Percentiles rank a stretch among this genome's conserved stretches.
phyloP scores from a whole-genome alignment of 2,888 invertebrate genomes.

The Halictus ligatus region DNA sequence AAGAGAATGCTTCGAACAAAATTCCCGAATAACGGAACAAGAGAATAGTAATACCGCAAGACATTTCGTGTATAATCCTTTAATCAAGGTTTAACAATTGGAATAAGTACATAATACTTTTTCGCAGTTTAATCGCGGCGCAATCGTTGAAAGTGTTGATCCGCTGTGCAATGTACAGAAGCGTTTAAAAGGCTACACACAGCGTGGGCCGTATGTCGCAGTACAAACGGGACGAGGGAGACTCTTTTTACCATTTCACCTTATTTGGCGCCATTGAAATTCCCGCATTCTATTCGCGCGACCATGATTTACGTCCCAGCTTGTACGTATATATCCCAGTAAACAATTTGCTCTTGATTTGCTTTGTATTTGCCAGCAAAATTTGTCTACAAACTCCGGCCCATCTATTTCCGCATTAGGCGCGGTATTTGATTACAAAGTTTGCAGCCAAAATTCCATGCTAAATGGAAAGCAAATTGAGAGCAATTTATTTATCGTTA shows the following conservation, averaged over 20 bases:
- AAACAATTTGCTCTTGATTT: too few relatives aligned
- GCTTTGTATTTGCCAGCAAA: too few relatives aligned
- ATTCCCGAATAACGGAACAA: background rate
- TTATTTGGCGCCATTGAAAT: background rate
- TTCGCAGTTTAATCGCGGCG: slow-evolving; percentile 65
- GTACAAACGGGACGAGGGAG: background rate
- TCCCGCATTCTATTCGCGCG: background rate
- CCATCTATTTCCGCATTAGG: too few relatives aligned
- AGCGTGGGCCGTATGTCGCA: background rate
- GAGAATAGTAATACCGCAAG: background rate
- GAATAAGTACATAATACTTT: slow-evolving; percentile 80
- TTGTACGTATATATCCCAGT: slow-evolving; percentile 20
- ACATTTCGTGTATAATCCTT: slow-evolving; percentile 75
- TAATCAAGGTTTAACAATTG: slow-evolving; percentile 81
- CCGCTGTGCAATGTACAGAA: slow-evolving; percentile 76
- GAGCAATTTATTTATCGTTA: too few relatives aligned
- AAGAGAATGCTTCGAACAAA: background rate
- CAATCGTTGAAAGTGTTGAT: slow-evolving; percentile 46
- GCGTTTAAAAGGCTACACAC: slow-evolving; percentile 61
- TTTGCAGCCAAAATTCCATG: too few relatives aligned
- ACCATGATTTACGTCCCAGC: background rate
- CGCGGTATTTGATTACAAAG: too few relatives aligned
- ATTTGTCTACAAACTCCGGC: too few relatives aligned
- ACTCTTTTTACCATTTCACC: background rate
- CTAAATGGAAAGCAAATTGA: too few relatives aligned